Evolutionary conservation across 2,113 vertebrate species (phyloP).

Genomic region (Talpa occidentalis): DNA sequence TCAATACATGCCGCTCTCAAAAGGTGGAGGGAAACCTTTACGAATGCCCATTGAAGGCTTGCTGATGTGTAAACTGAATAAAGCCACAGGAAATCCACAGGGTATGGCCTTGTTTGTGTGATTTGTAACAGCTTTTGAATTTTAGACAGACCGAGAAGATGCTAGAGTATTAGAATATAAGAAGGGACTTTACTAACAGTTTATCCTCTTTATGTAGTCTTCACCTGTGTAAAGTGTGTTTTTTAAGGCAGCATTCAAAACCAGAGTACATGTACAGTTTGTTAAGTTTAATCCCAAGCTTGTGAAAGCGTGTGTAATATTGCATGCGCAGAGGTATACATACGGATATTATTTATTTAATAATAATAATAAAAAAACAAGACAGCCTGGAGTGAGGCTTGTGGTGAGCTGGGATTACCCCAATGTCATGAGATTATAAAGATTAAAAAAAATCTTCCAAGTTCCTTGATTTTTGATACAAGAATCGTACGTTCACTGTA

Average conservation of each 20-base stretch:
- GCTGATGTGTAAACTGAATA: not conserved
- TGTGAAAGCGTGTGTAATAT: not conserved
- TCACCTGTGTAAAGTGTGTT: not conserved
- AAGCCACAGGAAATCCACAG: not conserved
- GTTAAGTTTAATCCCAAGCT: not conserved
- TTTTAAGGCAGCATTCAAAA: not conserved
- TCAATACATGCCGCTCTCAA: not conserved
- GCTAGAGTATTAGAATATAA: not conserved
- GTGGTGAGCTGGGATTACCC: not conserved
- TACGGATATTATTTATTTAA: not conserved
- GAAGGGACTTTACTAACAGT: not conserved
- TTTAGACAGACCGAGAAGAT: not conserved
- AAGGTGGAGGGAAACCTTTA: not conserved
- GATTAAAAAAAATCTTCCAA: not conserved
- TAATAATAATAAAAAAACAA: not conserved
- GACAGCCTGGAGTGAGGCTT: not conserved
- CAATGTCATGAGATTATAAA: not conserved
- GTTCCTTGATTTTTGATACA: not conserved
- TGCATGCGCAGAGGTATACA: not conserved
- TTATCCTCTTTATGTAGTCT: not conserved
- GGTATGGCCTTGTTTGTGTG: not conserved
- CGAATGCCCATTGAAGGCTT: not conserved
- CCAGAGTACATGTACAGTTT: not conserved
- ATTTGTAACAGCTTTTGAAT: not conserved
- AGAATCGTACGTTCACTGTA: not conserved